phyloP scores from a whole-genome alignment of 64 coral and sea anemone genomes.

The Pocillopora damicornis region DNA sequence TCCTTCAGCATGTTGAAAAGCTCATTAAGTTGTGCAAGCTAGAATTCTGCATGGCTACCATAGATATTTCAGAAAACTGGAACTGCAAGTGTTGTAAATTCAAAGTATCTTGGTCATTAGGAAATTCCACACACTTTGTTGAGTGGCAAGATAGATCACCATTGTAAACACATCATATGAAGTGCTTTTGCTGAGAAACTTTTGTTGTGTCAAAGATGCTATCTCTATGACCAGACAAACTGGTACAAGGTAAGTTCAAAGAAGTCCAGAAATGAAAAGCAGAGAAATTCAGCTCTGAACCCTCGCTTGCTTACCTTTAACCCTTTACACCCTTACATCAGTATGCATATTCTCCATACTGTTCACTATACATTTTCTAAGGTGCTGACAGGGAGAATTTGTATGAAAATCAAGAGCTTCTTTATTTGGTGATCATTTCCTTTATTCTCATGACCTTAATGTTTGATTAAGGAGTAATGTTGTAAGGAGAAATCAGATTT shows the following conservation, averaged over 20 bases:
- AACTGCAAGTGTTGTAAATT: not conserved
- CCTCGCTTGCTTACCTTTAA: no score
- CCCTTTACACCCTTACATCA: no score
- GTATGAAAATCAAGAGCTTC: no score
- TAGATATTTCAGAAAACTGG: slow-evolving; percentile 26
- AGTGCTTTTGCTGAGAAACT: slow-evolving; percentile 14
- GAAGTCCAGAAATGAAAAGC: no score
- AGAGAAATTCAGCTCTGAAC: no score
- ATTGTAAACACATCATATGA: not conserved
- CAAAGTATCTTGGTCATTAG: slow-evolving; percentile 17
- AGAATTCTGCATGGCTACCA: slow-evolving; percentile 38
- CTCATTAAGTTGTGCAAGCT: slow-evolving; percentile 34
- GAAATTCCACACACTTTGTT: slow-evolving; percentile 41
- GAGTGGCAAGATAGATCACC: not conserved
- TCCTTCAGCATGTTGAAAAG: slow-evolving; percentile 44
- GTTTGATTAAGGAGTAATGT: no score
- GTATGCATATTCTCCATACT: no score
- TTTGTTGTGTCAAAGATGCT: not conserved
- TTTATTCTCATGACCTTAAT: no score
- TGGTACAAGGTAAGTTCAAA: not conserved
- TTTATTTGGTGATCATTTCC: no score
- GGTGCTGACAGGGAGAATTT: no score
- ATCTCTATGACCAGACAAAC: not conserved
- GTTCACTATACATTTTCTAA: no score
- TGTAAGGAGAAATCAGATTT: no score